Base-by-base conservation (phyloP, 2,113 vertebrate species). In the Cepphus grylle region DNA sequence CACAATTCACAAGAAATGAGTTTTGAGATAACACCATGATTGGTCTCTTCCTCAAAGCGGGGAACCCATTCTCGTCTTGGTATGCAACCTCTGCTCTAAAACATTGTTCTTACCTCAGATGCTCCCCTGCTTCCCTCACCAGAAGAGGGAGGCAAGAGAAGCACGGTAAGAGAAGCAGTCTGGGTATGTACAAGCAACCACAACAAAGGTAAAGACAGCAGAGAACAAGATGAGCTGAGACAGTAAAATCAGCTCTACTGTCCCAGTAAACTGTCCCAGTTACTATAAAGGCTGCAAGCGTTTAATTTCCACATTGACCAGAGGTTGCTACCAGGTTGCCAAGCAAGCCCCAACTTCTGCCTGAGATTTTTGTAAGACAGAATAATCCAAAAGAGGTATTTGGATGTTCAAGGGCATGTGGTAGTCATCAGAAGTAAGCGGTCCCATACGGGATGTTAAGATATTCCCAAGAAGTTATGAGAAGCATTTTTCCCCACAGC, bases 1-100 rank as follows among this genome's bases (percentile, higher is more conserved):
- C 0, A 0, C 1, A 26, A 49, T 7, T 30, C 67, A 62, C 14
- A 58, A 67, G 29, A 65, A 50, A 42, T 3, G 0, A 61, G 11
- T 30, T 72, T 32, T 15, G 32, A 76, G 7, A 26, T 65, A 62
- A 43, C 0, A 2, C 14, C 29, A n/a, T 6, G 21, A 15, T 4
- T 8, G 8, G 42, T 25, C 6, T 85, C 26, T 29, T 65, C 38
- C 38, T 47, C 56, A 25, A 50, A 70, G 26, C 0, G 11, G 26
- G 7, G 50, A 85, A 11, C 3, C 1, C 8, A 2, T 29, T 63
- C 38, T 23, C 38, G 38, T 50, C 69, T 6, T 23, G 56, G 38
- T 49, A 78, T 3, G 1, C 15, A 13, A 40, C 25, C 55, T 55
- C 36, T 71, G 58, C 36, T 38, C 20, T 30, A 62, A 50, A 79